These are phyloP conservation scores for Argentina silus DNA, from an alignment of 2,797 vertebrate genomes.

Conservation along the genomic window DNA sequence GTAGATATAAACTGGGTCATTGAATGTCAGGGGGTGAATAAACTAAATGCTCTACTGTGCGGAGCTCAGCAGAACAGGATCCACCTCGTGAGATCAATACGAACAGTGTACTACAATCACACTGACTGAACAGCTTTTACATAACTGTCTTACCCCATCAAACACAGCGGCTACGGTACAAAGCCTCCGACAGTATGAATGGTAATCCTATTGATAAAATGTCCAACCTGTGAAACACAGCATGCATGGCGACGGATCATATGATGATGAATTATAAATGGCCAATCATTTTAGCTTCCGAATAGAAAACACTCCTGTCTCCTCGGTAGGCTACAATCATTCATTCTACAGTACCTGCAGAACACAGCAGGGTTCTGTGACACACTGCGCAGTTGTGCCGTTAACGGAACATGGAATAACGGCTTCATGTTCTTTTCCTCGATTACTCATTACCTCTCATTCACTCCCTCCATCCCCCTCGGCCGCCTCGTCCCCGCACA, in stretches of 20 bases:
- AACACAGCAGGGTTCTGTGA: neutral
- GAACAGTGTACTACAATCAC: neutral
- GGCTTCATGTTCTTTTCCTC: neutral
- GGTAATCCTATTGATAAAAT: neutral
- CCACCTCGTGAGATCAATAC: neutral
- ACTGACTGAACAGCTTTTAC: neutral
- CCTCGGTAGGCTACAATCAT: neutral
- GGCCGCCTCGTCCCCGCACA: conserved; percentile 36
- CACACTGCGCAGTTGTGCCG: neutral
- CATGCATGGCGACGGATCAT: neutral
- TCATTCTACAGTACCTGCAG: no score
- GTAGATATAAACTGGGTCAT: conserved; percentile 36
- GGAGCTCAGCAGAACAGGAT: conserved; percentile 27
- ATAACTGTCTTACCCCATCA: neutral
- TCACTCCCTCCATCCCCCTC: conserved; percentile 44
- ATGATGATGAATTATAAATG: no score
- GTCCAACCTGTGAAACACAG: neutral
- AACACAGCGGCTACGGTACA: neutral
- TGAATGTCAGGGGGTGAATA: neutral
- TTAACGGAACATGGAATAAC: neutral
- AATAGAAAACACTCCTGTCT: neutral
- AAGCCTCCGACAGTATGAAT: neutral
- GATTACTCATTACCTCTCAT: conserved; percentile 14
- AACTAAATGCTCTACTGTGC: conserved; percentile 18
- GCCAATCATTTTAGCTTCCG: neutral